phyloP scores from a whole-genome alignment of 1,140 invertebrate species.

The Grapholita molesta region DNA sequence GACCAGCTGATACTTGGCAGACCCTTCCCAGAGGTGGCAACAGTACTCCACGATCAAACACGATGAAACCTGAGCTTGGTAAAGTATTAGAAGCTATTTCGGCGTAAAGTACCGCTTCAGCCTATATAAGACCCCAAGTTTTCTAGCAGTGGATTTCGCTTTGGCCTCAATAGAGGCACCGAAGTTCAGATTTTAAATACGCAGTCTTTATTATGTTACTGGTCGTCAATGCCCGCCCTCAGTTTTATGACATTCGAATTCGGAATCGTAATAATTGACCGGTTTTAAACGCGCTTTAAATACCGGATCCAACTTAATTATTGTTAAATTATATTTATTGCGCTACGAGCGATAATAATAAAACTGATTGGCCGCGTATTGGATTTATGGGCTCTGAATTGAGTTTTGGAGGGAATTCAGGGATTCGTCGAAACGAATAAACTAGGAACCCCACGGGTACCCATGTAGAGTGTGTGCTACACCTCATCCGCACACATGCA shows the following conservation, averaged over 20 bases:
- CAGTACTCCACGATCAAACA: too few relatives aligned
- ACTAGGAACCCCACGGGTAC: not conserved
- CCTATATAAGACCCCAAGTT: too few relatives aligned
- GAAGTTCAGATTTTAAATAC: not conserved
- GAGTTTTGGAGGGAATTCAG: not conserved
- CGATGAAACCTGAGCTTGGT: too few relatives aligned
- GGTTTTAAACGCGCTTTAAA: conserved; percentile 53
- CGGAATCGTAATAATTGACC: conserved; percentile 63
- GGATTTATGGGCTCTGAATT: not conserved
- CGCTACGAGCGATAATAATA: not conserved
- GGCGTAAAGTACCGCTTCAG: too few relatives aligned
- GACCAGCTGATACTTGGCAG: too few relatives aligned
- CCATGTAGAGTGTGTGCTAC: too few relatives aligned
- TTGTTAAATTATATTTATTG: conserved; percentile 22
- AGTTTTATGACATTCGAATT: conserved; percentile 66
- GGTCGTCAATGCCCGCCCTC: conserved; percentile 20
- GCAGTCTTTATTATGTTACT: not conserved
- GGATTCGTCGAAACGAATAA: not conserved
- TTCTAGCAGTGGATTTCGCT: too few relatives aligned
- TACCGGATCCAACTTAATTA: conserved; percentile 48
- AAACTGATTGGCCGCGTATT: conserved; percentile 1
- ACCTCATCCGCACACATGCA: too few relatives aligned
- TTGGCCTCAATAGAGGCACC: not conserved
- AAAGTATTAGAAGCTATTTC: too few relatives aligned
- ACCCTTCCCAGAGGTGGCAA: too few relatives aligned